A percentile compares a stretch with the other conserved stretches of the same genome.
Evolutionary conservation across 2,888 invertebrate genomes (phyloP).

Genomic region (Celastrina argiolus): DNA sequence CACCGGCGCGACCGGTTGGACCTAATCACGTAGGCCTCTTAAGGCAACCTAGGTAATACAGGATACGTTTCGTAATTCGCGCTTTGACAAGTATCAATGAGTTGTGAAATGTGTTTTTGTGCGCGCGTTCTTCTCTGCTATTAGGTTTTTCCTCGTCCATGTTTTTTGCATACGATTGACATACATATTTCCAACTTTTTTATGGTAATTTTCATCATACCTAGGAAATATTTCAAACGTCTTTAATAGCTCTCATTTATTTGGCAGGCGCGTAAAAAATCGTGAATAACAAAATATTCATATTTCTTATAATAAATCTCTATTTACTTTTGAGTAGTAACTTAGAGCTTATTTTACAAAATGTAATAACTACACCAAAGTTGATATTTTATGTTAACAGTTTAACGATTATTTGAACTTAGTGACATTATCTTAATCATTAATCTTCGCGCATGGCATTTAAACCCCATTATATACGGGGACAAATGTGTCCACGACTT

Average conservation of each 20-base stretch:
- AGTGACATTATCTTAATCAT: neutral
- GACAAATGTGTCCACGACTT: neutral
- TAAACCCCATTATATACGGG: neutral
- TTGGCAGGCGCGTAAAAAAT: too few species aligned
- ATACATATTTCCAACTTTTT: neutral
- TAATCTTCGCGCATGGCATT: slow-evolving; percentile 8
- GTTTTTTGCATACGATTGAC: neutral
- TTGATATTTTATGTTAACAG: too few species aligned
- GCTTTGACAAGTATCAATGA: slow-evolving; percentile 21
- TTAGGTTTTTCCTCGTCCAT: slow-evolving; percentile 2
- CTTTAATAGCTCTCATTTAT: too few species aligned
- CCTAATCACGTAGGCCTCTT: slow-evolving; percentile 31
- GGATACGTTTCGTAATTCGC: slow-evolving; percentile 30
- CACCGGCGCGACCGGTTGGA: slow-evolving; percentile 26
- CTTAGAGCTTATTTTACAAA: too few species aligned
- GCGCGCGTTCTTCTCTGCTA: slow-evolving; percentile 1
- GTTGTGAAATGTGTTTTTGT: slow-evolving; percentile 17
- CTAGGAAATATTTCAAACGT: neutral
- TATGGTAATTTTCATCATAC: neutral
- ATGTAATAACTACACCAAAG: too few species aligned
- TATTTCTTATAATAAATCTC: too few species aligned
- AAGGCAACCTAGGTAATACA: slow-evolving; percentile 34
- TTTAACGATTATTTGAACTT: neutral
- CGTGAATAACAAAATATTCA: too few species aligned
- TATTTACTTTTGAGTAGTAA: too few species aligned